A percentile compares a stretch with the other conserved stretches of the same genome.
These are phyloP conservation scores for Sylvia borin DNA, from an alignment of 2,797 vertebrate species.

Conservation along the genomic window DNA sequence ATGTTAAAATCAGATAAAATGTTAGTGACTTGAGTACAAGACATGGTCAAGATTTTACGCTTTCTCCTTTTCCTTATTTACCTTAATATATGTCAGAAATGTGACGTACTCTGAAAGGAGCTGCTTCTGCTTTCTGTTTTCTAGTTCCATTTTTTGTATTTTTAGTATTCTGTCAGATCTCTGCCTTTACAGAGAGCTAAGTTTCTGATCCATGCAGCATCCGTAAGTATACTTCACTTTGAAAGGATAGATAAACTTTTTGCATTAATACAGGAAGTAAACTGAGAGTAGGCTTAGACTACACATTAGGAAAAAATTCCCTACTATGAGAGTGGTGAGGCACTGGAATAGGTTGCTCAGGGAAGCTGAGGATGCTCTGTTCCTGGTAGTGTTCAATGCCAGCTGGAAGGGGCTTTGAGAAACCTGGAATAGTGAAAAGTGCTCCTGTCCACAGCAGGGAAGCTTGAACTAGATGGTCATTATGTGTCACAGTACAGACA, in stretches of 20 bases:
- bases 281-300: background rate
- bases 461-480: background rate
- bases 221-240: background rate
- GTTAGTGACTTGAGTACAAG: background rate
- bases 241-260: background rate
- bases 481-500: background rate
- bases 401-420: background rate
- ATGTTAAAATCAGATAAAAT: no score
- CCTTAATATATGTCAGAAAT: background rate
- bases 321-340: background rate
- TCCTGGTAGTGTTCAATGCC: background rate
- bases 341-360: background rate
- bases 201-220: background rate
- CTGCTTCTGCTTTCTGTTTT: background rate
- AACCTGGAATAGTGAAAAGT: background rate
- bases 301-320: background rate
- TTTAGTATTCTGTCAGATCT: background rate
- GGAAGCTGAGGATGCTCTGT: background rate
- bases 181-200: background rate
- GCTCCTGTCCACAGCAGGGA: no score
- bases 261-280: background rate
- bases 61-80: background rate
- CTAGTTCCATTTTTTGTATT: background rate
- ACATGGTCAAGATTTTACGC: background rate
- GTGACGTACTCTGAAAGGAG: background rate